These are phyloP conservation scores for Cyphomyrmex costatus DNA, from an alignment of 1,140 invertebrate genomes.

Conservation along the genomic window DNA sequence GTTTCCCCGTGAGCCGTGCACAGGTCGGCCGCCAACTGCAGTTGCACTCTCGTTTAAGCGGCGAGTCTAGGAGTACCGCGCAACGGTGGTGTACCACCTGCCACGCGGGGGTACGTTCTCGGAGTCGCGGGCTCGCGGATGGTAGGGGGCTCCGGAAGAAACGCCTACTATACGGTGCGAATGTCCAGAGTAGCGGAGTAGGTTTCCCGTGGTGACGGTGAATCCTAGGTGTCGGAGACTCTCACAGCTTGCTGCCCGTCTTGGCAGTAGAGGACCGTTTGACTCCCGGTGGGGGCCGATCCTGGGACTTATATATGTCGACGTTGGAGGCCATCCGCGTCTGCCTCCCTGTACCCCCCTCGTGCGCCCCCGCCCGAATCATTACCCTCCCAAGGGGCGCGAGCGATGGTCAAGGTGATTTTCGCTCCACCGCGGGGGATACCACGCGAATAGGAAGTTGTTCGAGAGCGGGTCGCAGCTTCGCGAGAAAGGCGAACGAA, in stretches of 20 bases:
- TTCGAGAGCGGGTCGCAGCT: constrained; percentile 11
- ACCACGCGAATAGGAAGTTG: constrained; percentile 25
- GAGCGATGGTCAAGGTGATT: constrained; percentile 80
- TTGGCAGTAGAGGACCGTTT: constrained; percentile 78
- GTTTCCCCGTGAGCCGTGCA: constrained; percentile 45
- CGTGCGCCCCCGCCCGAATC: constrained; percentile 36
- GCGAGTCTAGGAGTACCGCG: constrained; percentile 48
- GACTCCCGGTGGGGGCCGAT: constrained; percentile 78
- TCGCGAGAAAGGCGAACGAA: not conserved
- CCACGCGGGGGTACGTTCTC: constrained; percentile 61
- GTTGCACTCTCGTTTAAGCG: constrained; percentile 59
- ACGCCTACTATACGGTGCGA: constrained; percentile 34
- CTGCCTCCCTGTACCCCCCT: constrained; percentile 49
- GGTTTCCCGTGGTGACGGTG: constrained; percentile 36
- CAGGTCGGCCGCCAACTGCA: constrained; percentile 64
- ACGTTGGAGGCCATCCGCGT: constrained; percentile 78
- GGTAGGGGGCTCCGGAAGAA: constrained; percentile 49
- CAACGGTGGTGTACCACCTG: constrained; percentile 62
- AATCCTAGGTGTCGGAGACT: constrained; percentile 58
- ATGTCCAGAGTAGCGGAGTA: not conserved
- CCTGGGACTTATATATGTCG: constrained; percentile 83
- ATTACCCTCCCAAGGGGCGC: constrained; percentile 60
- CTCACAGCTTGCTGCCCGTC: constrained; percentile 41
- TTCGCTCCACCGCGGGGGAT: constrained; percentile 63
- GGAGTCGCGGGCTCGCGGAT: constrained; percentile 33